Base-by-base conservation (phyloP, 2,888 invertebrate species). In the Pseudococcus viburni region DNA sequence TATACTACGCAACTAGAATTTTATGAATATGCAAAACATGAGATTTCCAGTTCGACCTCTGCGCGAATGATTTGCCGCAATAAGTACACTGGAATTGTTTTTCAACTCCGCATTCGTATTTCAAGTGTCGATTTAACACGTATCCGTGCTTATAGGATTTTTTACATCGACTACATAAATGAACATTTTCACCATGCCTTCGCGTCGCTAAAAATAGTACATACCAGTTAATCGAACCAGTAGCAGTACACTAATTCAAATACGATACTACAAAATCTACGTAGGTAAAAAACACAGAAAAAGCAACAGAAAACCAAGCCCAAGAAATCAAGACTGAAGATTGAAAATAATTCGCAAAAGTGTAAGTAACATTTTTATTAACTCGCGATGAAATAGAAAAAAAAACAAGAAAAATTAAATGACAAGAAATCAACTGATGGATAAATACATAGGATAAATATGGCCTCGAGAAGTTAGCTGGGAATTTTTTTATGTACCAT, bases 11-110 rank as follows among this genome's bases (percentile, higher is more conserved):
- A 48, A 83, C 11, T 33, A 89, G 46, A 11, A 55, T 86, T 89
- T 84, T 55, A 77, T 89, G 89, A 17, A 88, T 64, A 12, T 17
- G 42, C 11, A 89, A 22, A 42, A 89, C 4, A 87, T 89, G 89
- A 12, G 88, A 86, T 51, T 85, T 88, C 26, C 84, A 89, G 55
- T 86, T 88, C 42, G 22, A 86, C 77, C 89, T 89, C 86, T 91
- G 92, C 22, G 91, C 91, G 89, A 92, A 92, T 51, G 90, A 89
- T 85, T 91, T 91, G 22, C 89, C 88, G 89, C 92, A 92, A 88
- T 91, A 90, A 11, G 89, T 89, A 89, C 92, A 92, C 73, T 89
- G 89, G 90, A 92, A 91, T 88, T 91, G 91, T n/a, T 92, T 91
- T 7, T 90, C 90, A 88, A 89, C 86, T 19, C 88, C 89, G 84